Base-by-base conservation (phyloP, 2,113 vertebrate species). In the Diadophis punctatus region DNA sequence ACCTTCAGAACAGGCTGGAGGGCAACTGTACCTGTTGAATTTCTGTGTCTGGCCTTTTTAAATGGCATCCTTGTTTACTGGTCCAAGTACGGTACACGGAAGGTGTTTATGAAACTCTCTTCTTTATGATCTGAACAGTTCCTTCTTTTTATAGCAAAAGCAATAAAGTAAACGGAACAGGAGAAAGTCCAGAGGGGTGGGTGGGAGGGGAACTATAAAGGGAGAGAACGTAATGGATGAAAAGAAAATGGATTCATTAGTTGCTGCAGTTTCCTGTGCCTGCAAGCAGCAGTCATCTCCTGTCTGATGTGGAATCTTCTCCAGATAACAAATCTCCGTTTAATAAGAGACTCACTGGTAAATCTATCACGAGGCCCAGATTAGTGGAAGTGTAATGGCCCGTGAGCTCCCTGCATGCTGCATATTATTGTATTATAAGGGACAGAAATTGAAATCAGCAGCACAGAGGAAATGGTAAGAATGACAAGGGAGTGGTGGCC, bases 281-380 rank as follows among this genome's bases (percentile, higher is more conserved):
- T 90, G 87, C 56, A 56, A 91, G 90, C 58, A 39, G 88, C 74
- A 90, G 60, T 60, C 84, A 18, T 84, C 51, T 25, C 88, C 86
- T 68, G 58, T 87, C 92, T 94, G 90, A 55, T 88, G 95, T 90
- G 92, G 86, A 95, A 91, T 25, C 6, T 0, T 1, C 43, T 91
- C 86, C 80, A 1, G 22, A 84, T 91, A 91, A 68, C 55, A 94
- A 95, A 94, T 94, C 93, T 94, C 88, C 80, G 1, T 18, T 93
- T 94, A 94, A 88, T 90, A 90, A 93, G 90, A 89, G 91, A 90
- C 80, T 94, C 16, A 49, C 58, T 87, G 93, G 90, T 90, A 91
- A 88, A 56, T 30, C 6, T 22, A 56, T 91, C 90, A 30, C 39
- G 68, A 92, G 80, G 85, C 80, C 30, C 51, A 58, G 94, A 27